phyloP scores from a whole-genome alignment of 1,140 invertebrate species.

The Adoxophyes honmai region DNA sequence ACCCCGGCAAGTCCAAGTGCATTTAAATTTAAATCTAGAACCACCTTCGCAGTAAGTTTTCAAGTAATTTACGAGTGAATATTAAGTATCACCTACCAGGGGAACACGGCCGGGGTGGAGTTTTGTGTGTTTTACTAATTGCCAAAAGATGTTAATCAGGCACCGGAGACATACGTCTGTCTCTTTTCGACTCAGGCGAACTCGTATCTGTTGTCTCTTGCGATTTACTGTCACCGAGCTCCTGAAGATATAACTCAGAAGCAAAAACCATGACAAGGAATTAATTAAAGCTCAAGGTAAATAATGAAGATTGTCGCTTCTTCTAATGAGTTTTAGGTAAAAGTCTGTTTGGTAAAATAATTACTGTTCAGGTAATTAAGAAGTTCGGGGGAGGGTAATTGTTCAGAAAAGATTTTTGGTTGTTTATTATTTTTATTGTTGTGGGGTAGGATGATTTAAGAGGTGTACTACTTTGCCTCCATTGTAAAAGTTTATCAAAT shows the following conservation, averaged over 20 bases:
- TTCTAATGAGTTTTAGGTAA: constrained; percentile 69
- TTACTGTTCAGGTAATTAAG: constrained; percentile 66
- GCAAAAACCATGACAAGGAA: constrained; percentile 78
- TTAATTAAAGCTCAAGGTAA: constrained; percentile 76
- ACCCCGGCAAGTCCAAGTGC: constrained; percentile 34
- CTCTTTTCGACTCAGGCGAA: constrained; percentile 29
- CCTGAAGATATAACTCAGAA: constrained; percentile 66
- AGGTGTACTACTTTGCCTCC: too few species aligned
- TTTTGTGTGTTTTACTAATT: constrained; percentile 79
- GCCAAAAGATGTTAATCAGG: constrained; percentile 78
- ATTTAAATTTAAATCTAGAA: constrained; percentile 66
- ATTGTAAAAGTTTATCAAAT: too few species aligned
- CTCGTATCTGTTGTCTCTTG: constrained; percentile 33
- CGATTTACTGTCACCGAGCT: constrained; percentile 25
- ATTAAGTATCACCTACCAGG: constrained; percentile 75
- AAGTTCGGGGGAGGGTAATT: constrained; percentile 45
- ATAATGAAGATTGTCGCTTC: constrained; percentile 74
- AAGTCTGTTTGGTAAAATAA: constrained; percentile 62
- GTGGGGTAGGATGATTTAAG: neutral
- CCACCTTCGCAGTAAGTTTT: constrained; percentile 71
- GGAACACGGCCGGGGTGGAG: constrained; percentile 75
- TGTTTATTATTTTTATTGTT: constrained; percentile 14
- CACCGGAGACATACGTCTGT: constrained; percentile 47
- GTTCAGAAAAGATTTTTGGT: constrained; percentile 28
- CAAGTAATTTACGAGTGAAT: constrained; percentile 73